Evolutionary conservation across 2,888 invertebrate species (phyloP).

Genomic region (Cryptus viduatorius): DNA sequence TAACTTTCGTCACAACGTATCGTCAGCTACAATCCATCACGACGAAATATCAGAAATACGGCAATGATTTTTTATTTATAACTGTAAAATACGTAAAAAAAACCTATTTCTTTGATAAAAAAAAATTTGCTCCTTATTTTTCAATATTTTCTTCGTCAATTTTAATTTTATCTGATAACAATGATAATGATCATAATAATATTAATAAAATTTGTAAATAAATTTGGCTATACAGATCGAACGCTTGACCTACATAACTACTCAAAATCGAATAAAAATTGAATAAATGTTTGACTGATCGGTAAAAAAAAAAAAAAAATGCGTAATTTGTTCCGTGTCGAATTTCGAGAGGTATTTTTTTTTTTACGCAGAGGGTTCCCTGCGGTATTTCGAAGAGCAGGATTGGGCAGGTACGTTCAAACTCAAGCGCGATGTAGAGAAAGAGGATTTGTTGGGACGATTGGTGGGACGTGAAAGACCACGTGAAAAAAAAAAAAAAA

Average conservation of each 20-base stretch:
- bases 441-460: constrained; percentile 33
- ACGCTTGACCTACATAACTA: not conserved
- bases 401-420: not conserved
- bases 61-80: too few species aligned
- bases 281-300: not conserved
- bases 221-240: too few species aligned
- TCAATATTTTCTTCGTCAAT: too few species aligned
- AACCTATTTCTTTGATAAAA: too few species aligned
- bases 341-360: not conserved
- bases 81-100: too few species aligned
- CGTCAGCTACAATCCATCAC: too few species aligned
- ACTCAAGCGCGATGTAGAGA: constrained; percentile 3
- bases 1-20: too few species aligned
- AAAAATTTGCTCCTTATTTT: too few species aligned
- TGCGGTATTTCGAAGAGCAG: not conserved
- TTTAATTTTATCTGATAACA: too few species aligned
- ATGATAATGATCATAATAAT: too few species aligned
- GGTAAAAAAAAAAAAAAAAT: not conserved
- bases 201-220: too few species aligned
- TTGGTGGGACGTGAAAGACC: constrained; percentile 39
- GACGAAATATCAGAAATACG: too few species aligned
- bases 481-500: constrained; percentile 26
- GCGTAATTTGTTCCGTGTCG: not conserved
- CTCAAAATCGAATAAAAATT: not conserved
- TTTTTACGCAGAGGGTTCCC: not conserved